Conservation (phyloP, 2,113 vertebrate species). For the Prunella fulvescens region DNA sequence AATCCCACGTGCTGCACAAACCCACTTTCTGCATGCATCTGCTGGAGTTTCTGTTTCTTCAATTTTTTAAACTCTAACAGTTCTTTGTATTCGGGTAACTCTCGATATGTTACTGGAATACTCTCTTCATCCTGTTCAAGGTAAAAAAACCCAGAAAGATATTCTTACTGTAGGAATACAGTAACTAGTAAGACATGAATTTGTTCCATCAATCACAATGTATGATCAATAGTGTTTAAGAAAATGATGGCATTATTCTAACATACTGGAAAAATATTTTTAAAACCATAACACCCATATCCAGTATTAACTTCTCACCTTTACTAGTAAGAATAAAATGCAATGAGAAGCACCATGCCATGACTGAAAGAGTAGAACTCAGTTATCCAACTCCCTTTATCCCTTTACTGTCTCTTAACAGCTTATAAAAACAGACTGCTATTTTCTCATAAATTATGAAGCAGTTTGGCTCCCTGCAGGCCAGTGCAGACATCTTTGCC, state of each 20-base stretch:
- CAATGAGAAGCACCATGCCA: background rate
- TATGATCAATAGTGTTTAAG: background rate
- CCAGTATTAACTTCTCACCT: background rate
- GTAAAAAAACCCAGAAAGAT: background rate
- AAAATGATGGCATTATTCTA: background rate
- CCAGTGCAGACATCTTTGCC: background rate
- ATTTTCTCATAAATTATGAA: background rate
- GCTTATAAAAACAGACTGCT: background rate
- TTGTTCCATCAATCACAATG: background rate
- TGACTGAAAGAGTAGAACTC: background rate
- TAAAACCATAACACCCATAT: background rate
- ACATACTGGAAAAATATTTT: background rate
- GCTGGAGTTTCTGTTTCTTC: conserved; percentile 90
- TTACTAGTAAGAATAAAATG: background rate
- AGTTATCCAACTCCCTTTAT: background rate
- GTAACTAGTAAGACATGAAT: background rate
- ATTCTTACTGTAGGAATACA: background rate
- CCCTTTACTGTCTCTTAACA: background rate
- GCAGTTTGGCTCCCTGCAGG: background rate
- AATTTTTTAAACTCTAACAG: conserved; percentile 91
- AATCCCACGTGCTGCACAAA: conserved; percentile 87
- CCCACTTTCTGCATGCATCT: conserved; percentile 86
- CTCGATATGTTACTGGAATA: conserved; percentile 83
- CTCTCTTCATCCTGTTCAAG: conserved; percentile 87
- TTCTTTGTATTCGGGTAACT: conserved; percentile 94